A percentile compares a stretch with the other conserved stretches of the same genome.
Evolutionary conservation across 2,797 vertebrate species (phyloP).

Genomic region (Clangula hyemalis): DNA sequence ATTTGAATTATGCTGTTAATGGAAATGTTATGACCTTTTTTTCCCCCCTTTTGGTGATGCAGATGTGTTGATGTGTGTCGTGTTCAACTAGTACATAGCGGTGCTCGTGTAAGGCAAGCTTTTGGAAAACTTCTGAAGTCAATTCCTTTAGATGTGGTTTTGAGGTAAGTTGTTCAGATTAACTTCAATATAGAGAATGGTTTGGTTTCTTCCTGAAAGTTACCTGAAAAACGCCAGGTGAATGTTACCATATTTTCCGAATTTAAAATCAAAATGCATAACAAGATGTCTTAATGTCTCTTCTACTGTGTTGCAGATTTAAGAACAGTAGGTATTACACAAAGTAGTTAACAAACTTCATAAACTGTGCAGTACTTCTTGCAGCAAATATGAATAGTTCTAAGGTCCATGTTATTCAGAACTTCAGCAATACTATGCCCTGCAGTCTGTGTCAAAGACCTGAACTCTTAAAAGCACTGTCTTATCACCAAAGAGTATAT

Average conservation of each 20-base stretch:
- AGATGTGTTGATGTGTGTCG: constrained; percentile 97
- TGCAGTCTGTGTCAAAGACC: not conserved
- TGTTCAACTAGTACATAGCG: constrained; percentile 92
- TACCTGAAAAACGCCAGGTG: not conserved
- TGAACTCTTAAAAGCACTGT: not conserved
- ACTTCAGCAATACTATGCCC: not conserved
- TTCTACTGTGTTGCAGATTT: not conserved
- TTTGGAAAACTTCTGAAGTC: constrained; percentile 93
- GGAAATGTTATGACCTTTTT: not conserved
- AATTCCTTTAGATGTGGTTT: constrained; percentile 89
- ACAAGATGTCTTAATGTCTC: not conserved
- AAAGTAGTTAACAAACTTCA: not conserved
- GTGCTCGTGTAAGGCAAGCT: constrained; percentile 90
- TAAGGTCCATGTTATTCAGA: not conserved
- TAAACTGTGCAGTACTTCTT: not conserved
- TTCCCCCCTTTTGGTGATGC: not conserved
- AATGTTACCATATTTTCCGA: not conserved
- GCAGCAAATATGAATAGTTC: not conserved
- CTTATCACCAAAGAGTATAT: not conserved
- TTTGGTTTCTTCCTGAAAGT: not conserved
- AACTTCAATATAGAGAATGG: not conserved
- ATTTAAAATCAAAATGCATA: not conserved
- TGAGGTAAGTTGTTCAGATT: constrained; percentile 82
- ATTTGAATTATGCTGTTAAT: not conserved
- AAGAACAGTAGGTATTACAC: not conserved